phyloP scores from a whole-genome alignment of 2,888 invertebrate species.

The Athripsodes cinereus region DNA sequence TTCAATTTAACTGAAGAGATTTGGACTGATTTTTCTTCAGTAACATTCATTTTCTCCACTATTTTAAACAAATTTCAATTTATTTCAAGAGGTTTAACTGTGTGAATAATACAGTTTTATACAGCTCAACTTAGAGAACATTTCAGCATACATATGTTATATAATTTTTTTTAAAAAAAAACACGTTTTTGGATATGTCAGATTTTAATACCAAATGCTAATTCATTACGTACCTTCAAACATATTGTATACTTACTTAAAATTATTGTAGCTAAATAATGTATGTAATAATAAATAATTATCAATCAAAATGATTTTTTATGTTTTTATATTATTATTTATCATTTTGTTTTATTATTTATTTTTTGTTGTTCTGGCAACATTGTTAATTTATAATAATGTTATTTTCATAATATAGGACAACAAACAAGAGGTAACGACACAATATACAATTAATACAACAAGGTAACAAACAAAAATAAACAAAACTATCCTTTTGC shows the following conservation, averaged over 20 bases:
- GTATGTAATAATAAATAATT: not conserved
- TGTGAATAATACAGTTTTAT: too few relatives aligned
- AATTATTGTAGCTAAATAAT: not conserved
- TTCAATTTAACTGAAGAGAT: too few relatives aligned
- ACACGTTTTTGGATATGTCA: too few relatives aligned
- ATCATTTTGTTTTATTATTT: not conserved
- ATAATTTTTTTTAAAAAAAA: too few relatives aligned
- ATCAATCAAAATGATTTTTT: not conserved
- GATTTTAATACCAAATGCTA: too few relatives aligned
- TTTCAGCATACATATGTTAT: too few relatives aligned
- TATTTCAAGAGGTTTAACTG: too few relatives aligned
- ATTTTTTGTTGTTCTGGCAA: not conserved
- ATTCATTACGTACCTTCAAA: too few relatives aligned
- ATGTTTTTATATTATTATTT: not conserved
- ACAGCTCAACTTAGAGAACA: too few relatives aligned
- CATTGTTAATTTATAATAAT: slow-evolving; percentile 1
- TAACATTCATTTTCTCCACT: too few relatives aligned
- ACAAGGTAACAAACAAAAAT: not conserved
- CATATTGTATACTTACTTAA: not conserved
- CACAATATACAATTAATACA: not conserved
- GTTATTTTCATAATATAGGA: slow-evolving; percentile 1
- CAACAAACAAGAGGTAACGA: not conserved
- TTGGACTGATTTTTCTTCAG: too few relatives aligned
- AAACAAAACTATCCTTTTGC: not conserved
- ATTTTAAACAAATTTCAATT: too few relatives aligned